Evolutionary conservation across 2,888 invertebrate species (phyloP).

Genomic region (Ashinkailepas kermadecensis): DNA sequence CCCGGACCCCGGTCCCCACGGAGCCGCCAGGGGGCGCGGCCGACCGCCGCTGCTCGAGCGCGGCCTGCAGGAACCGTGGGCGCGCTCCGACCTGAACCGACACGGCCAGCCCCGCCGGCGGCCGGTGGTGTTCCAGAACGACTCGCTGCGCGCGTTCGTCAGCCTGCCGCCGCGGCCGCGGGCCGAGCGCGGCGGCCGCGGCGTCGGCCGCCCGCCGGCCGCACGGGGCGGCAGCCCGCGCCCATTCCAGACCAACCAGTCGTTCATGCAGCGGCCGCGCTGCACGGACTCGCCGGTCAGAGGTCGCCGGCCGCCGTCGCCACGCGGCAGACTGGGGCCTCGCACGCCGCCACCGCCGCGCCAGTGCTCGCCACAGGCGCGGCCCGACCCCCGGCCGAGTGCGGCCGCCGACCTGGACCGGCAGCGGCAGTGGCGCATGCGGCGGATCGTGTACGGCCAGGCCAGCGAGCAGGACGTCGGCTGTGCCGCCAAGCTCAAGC

Average conservation of each 20-base stretch:
- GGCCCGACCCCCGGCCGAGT: background rate
- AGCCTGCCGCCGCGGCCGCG: background rate
- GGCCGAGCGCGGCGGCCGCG: background rate
- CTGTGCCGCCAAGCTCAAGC: slow-evolving; percentile 45
- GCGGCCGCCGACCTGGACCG: background rate
- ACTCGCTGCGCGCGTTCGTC: slow-evolving; percentile 5
- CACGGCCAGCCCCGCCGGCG: slow-evolving; percentile 13
- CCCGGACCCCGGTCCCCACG: too few relatives aligned
- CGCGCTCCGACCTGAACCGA: background rate
- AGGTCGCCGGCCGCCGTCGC: background rate
- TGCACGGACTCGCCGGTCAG: background rate
- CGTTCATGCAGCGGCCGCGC: background rate
- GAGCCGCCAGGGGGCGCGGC: too few relatives aligned
- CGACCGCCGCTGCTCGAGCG: background rate
- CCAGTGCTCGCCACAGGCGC: background rate
- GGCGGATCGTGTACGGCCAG: background rate
- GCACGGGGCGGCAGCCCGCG: background rate
- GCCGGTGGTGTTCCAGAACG: slow-evolving; percentile 17
- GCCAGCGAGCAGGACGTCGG: background rate
- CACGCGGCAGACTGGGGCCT: background rate
- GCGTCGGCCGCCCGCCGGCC: background rate
- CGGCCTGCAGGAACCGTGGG: background rate
- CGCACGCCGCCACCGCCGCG: slow-evolving; percentile 1
- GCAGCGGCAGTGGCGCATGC: background rate
- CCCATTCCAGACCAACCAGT: slow-evolving; percentile 10